These are phyloP conservation scores for Chrysodeixis includens DNA, from an alignment of 2,888 invertebrate genomes.

Conservation along the genomic window DNA sequence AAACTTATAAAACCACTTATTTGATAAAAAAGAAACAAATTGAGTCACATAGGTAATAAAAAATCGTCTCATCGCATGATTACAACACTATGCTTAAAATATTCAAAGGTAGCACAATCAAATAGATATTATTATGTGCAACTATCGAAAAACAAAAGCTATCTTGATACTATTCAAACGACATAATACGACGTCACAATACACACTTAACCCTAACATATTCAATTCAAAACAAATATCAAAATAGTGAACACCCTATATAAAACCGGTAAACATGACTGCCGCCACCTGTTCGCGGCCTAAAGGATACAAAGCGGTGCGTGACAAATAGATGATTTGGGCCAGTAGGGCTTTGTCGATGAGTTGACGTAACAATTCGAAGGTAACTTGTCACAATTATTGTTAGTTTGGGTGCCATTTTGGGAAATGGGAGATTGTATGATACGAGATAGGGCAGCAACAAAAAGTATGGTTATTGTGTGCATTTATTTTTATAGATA, in stretches of 20 bases:
- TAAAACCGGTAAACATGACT: conserved; percentile 40
- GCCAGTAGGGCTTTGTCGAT: conserved; percentile 62
- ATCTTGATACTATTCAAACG: neutral
- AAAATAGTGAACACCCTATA: conserved; percentile 21
- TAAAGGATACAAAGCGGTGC: conserved; percentile 55
- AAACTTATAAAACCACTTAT: too few relatives aligned
- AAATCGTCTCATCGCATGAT: too few relatives aligned
- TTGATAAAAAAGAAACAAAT: too few relatives aligned
- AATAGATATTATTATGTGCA: too few relatives aligned
- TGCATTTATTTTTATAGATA: too few relatives aligned
- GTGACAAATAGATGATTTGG: conserved; percentile 79
- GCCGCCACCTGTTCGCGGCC: conserved; percentile 49
- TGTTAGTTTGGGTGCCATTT: conserved; percentile 26
- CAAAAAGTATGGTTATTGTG: too few relatives aligned
- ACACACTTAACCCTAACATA: neutral
- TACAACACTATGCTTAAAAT: too few relatives aligned
- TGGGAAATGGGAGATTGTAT: neutral
- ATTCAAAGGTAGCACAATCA: too few relatives aligned
- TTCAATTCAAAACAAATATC: conserved; percentile 26
- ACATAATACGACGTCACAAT: conserved; percentile 14
- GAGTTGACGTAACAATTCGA: conserved; percentile 53
- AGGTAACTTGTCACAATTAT: conserved; percentile 55
- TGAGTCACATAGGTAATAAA: too few relatives aligned
- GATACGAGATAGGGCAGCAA: neutral
- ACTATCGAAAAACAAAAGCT: neutral